Evolutionary conservation across 2,888 invertebrate genomes (phyloP).

Genomic region (Amphipyra tragopoginis): DNA sequence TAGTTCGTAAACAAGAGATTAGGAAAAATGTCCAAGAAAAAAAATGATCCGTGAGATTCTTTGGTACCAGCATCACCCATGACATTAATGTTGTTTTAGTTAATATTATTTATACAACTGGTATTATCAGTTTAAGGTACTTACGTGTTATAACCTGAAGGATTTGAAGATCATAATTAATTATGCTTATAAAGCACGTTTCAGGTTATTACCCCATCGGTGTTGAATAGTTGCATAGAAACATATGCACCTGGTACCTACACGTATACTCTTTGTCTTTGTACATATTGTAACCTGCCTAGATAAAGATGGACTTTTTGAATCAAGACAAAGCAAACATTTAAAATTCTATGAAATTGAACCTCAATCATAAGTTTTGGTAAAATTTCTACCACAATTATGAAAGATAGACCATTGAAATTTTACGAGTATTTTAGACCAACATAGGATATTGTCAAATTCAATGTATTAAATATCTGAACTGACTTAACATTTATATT

Average conservation of each 20-base stretch:
- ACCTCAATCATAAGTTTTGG: no score
- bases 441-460: background rate
- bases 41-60: constrained; percentile 11
- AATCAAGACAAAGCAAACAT: no score
- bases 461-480: background rate
- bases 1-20: no score
- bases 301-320: no score
- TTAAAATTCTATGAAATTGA: no score
- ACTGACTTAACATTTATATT: background rate
- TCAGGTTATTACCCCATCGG: constrained; percentile 20
- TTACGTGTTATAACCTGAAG: constrained; percentile 7
- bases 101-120: background rate
- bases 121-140: no score
- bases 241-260: constrained; percentile 8
- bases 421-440: background rate
- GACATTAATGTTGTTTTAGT: background rate
- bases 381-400: background rate
- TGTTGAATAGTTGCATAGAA: constrained; percentile 13
- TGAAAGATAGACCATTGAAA: no score
- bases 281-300: no score
- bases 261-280: background rate
- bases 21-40: constrained; percentile 29
- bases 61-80: background rate
- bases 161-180: background rate
- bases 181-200: constrained; percentile 23